Evolutionary conservation across 2,113 vertebrate species (phyloP), one percentile per base, ranked within the genome.

Genomic region (Cardinalis cardinalis): DNA sequence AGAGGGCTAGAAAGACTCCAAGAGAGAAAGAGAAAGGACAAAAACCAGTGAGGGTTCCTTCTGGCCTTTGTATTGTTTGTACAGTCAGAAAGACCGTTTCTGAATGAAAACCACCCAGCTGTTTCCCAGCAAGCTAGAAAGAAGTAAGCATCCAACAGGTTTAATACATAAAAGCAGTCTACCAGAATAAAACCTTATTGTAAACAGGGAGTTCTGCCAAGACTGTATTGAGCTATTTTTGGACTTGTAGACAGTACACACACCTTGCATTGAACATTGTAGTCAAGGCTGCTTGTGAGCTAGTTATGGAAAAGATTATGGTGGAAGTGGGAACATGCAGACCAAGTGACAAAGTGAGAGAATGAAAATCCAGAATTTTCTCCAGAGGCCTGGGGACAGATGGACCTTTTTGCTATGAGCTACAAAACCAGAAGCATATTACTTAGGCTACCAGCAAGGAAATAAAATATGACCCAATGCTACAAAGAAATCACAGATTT

Each of bases 51-150:
- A 89, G 88, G 36, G 59, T 75, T 92, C 72, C 48, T 90, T 21
- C 76, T 91, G 48, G 75, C 76, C 43, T 94, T 93, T 83, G 38
- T 61, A 34, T 18, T 83, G 29, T 85, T 80, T 55, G 46, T 55
- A 73, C 65, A 64, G 46, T 18, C 76, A 88, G 86, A 91, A 93
- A 93, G 64, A 55, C 34, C n/a, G 21, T 61, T 93, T 83, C 79
- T 55, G n/a, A 88, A 74, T 63, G 32, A 90, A 88, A 90, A 83
- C 12, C 26, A 80, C 26, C 60, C 88, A 94, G 86, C 86, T 93
- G 90, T 38, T 93, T 89, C 88, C 63, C 79, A 93, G 85, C 79
- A 90, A 83, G 82, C 40, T 43, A 38, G 63, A 70, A 46, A 86
- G 56, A 84, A n/a, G 55, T 55, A 77, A 80, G 43, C 24, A 55